A percentile compares a stretch with the other conserved stretches of the same genome.
Conservation (phyloP, 2,888 invertebrate genomes). For the Xanthia icteritia region DNA sequence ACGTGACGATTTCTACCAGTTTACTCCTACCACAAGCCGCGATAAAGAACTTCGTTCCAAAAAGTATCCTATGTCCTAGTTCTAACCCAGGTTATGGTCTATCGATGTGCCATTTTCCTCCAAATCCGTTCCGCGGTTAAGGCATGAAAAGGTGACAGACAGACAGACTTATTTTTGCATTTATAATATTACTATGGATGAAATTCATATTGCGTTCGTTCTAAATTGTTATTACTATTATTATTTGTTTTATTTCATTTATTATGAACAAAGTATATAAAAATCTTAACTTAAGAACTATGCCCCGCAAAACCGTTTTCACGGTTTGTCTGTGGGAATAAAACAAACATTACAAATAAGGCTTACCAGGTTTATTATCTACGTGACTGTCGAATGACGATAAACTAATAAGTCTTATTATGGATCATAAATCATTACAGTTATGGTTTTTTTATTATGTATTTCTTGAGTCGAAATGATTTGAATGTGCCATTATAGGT, state of each 20-base stretch:
- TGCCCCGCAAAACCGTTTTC: no score
- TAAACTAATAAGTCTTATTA: constrained; percentile 22
- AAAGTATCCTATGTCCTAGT: not conserved
- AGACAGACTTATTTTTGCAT: not conserved
- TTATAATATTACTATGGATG: not conserved
- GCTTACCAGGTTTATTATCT: no score
- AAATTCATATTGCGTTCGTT: constrained; percentile 28
- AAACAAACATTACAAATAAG: no score
- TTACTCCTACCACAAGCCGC: no score
- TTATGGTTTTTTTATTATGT: not conserved
- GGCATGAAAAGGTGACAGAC: not conserved
- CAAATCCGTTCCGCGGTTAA: not conserved
- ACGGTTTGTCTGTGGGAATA: no score
- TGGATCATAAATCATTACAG: constrained; percentile 6
- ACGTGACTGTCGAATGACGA: constrained; percentile 23
- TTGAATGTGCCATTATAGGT: not conserved
- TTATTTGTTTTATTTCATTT: no score
- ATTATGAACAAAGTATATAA: no score
- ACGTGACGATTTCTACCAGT: no score
- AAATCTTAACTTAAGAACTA: no score
- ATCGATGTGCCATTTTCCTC: not conserved
- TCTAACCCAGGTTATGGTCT: not conserved
- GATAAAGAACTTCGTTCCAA: no score
- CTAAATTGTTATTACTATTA: constrained; percentile 13
- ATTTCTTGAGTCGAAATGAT: not conserved